Conservation (phyloP, 1,140 invertebrate genomes). For the Drosophila punjabiensis region DNA sequence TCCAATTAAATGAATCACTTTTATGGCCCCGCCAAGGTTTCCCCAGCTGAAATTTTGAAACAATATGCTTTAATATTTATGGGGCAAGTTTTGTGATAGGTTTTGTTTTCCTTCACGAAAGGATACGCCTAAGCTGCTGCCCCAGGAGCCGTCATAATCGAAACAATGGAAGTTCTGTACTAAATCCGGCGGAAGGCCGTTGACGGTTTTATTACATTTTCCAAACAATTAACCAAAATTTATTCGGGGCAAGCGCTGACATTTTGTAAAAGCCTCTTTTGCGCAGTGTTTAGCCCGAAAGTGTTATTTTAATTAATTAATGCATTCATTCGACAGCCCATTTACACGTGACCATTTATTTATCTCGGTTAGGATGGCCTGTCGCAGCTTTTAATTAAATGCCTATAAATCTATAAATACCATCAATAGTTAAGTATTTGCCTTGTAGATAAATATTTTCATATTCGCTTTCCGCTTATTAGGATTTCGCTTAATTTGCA, state of each 20-base stretch:
- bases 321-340: constrained; percentile 1
- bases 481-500: constrained; percentile 20
- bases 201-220: constrained; percentile 73
- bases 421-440: constrained; percentile 16
- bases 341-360: constrained; percentile 9
- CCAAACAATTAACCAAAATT: constrained; percentile 50
- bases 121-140: constrained; percentile 35
- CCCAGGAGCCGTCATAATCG: constrained; percentile 39
- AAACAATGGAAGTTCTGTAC: constrained; percentile 42
- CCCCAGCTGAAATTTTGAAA: constrained; percentile 43
- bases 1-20: constrained; percentile 68
- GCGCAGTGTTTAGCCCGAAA: constrained; percentile 10
- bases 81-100: constrained; percentile 54
- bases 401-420: constrained; percentile 11
- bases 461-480: constrained; percentile 16
- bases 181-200: constrained; percentile 48
- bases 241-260: constrained; percentile 2
- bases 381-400: constrained; percentile 38
- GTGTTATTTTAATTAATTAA: constrained; percentile 18
- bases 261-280: constrained; percentile 1
- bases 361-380: background rate
- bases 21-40: constrained; percentile 46
- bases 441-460: constrained; percentile 22
- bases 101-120: constrained; percentile 24
- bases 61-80: constrained; percentile 77